phyloP scores from a whole-genome alignment of 1,140 invertebrate genomes.

The Lordiphosa stackelbergi region DNA sequence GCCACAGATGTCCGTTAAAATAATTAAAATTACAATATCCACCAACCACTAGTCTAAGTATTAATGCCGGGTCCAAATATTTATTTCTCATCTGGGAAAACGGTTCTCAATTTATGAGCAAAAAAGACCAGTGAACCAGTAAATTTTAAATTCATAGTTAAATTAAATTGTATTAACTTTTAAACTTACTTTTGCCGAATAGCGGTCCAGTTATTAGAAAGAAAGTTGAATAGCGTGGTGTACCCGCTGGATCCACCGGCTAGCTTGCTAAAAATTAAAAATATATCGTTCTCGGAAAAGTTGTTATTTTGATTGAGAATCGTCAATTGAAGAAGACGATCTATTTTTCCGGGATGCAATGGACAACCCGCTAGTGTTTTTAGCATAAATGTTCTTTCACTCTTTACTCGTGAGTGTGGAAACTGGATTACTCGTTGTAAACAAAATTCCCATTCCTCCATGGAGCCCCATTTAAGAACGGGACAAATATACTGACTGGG shows the following conservation, averaged over 20 bases:
- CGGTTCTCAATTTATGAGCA: too few relatives aligned
- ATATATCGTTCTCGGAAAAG: conserved; percentile 85
- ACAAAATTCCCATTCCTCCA: conserved; percentile 88
- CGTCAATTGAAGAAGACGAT: conserved; percentile 83
- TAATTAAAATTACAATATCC: too few relatives aligned
- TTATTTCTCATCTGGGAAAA: too few relatives aligned
- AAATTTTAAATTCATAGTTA: too few relatives aligned
- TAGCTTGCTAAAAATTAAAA: conserved; percentile 85
- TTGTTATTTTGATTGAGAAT: conserved; percentile 82
- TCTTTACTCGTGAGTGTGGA: conserved; percentile 81
- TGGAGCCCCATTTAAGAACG: conserved; percentile 86
- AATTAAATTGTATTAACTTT: too few relatives aligned
- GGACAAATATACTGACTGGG: conserved; percentile 86
- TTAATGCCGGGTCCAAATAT: too few relatives aligned
- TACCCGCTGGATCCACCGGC: conserved; percentile 83
- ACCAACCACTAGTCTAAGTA: too few relatives aligned
- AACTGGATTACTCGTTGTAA: conserved; percentile 85
- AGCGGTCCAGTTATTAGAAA: conserved; percentile 82
- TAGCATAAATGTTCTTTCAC: conserved; percentile 85
- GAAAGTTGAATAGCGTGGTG: conserved; percentile 83
- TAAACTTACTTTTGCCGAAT: conserved; percentile 81
- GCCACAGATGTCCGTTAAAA: too few relatives aligned
- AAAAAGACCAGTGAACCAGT: too few relatives aligned
- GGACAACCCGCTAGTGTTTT: conserved; percentile 87
- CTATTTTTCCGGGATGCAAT: conserved; percentile 82